Evolutionary conservation across 2,888 invertebrate species (phyloP).

Genomic region (Brassicogethes aeneus): DNA sequence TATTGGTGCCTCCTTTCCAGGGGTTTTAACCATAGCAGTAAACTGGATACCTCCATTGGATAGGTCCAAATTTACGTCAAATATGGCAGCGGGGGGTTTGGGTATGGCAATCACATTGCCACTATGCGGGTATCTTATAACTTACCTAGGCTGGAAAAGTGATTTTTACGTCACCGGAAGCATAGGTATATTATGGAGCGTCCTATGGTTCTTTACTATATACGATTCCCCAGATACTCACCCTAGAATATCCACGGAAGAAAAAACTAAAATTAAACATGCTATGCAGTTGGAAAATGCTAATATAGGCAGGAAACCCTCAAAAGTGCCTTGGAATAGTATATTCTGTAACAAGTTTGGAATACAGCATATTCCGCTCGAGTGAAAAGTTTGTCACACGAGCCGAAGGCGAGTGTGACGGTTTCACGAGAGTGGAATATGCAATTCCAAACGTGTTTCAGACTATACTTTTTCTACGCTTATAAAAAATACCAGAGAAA

Average conservation of each 20-base stretch:
- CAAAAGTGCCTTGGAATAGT: constrained; percentile 65
- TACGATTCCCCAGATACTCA: constrained; percentile 72
- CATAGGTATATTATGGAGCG: constrained; percentile 68
- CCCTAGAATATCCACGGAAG: constrained; percentile 64
- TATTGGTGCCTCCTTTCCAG: constrained; percentile 4
- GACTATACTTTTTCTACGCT: too few species aligned
- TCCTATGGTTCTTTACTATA: constrained; percentile 67
- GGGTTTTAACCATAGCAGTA: constrained; percentile 2
- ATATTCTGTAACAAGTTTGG: constrained; percentile 68
- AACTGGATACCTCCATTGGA: constrained; percentile 7
- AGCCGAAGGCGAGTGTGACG: too few species aligned
- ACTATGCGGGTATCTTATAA: constrained; percentile 4
- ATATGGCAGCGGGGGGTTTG: constrained; percentile 5
- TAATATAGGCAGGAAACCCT: constrained; percentile 42
- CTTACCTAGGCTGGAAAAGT: constrained; percentile 63
- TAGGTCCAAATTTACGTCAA: constrained; percentile 7
- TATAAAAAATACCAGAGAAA: too few species aligned
- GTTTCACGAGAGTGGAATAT: too few species aligned
- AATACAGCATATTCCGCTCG: constrained; percentile 71
- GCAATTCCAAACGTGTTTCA: too few species aligned
- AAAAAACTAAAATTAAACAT: constrained; percentile 53
- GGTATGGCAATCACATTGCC: constrained; percentile 7
- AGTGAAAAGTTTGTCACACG: background rate
- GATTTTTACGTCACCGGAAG: constrained; percentile 76
- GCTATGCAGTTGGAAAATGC: constrained; percentile 48